Base-by-base conservation (phyloP, 2,113 vertebrate species). In the Trematomus loennbergii region DNA sequence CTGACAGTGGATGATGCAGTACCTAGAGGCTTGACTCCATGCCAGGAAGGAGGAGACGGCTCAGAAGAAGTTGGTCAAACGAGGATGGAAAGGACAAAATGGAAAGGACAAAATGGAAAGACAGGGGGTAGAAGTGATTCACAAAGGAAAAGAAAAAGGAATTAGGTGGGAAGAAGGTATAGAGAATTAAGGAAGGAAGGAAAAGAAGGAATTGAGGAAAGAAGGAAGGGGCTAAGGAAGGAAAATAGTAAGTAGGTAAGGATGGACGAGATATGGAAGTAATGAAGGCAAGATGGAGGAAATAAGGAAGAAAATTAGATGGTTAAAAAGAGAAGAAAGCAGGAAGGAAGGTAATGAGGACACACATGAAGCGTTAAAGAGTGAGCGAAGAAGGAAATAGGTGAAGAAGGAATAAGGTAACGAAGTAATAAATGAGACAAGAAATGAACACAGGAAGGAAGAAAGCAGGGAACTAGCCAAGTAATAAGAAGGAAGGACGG, bases 1-100 rank as follows among this genome's bases (percentile, higher is more conserved):
- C 84, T 73, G 82, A 84, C 86, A 81, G 87, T 46, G 78, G 78
- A 83, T 85, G 89, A 90, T 84, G 83, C 80, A 87, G 78, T 52
- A 84, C 78, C 82, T 81, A 52, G 40, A 86, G 78, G 81, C 87
- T 81, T 76, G 78, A 84, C 46, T 83, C 68, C 5, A 61, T 80
- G 88, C 87, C 87, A 90, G 72, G 48, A 22, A 50, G 61, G 69
- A 70, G 69, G 59, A 78, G 54, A 79, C 12, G 46, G 66, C 61
- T 63, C 18, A n/a, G 52, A 65, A 86, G 46, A 72, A 70, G 48
- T 5, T 68, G 55, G 62, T 61, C 25, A 48, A 65, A 69, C 54
- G 43, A 50, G 40, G 43, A 86, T 9, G 7, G 22, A 36, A 68
- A 58, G 22, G 66, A 71, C 5, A 7, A 3, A 63, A 71, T 25